phyloP scores from a whole-genome alignment of 2,113 vertebrate genomes.

The Lycaon pictus region DNA sequence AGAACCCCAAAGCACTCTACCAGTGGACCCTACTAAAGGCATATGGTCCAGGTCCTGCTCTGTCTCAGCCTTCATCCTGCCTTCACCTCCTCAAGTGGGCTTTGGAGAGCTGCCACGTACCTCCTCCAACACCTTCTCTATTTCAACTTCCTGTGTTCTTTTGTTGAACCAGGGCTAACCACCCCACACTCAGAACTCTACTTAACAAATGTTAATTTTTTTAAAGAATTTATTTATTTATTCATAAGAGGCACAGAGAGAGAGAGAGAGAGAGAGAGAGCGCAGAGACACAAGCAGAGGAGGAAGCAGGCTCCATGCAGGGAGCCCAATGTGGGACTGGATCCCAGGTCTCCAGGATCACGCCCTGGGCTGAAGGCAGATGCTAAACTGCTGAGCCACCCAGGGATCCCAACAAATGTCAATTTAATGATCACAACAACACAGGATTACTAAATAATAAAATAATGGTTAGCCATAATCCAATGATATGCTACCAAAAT shows the following conservation, averaged over 20 bases:
- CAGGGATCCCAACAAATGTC: neutral
- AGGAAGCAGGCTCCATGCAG: too few species aligned
- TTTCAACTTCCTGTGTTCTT: neutral
- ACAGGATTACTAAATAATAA: neutral
- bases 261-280: too few species aligned
- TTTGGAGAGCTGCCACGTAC: neutral
- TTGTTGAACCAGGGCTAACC: neutral
- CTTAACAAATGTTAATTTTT: neutral
- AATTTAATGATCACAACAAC: neutral
- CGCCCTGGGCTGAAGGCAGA: too few species aligned
- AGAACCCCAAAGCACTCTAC: neutral
- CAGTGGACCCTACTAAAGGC: fast-evolving
- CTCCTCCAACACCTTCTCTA: neutral
- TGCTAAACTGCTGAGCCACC: too few species aligned
- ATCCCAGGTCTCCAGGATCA: too few species aligned
- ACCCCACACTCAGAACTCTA: neutral
- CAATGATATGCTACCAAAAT: neutral
- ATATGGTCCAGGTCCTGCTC: neutral
- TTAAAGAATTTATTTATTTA: too few species aligned
- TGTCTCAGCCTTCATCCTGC: neutral
- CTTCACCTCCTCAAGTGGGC: neutral
- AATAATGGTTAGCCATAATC: neutral
- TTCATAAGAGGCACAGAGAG: too few species aligned
- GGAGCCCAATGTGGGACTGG: too few species aligned
- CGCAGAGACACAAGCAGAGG: too few species aligned